phyloP scores from a whole-genome alignment of 1,140 invertebrate genomes.

The Papilio helenus region DNA sequence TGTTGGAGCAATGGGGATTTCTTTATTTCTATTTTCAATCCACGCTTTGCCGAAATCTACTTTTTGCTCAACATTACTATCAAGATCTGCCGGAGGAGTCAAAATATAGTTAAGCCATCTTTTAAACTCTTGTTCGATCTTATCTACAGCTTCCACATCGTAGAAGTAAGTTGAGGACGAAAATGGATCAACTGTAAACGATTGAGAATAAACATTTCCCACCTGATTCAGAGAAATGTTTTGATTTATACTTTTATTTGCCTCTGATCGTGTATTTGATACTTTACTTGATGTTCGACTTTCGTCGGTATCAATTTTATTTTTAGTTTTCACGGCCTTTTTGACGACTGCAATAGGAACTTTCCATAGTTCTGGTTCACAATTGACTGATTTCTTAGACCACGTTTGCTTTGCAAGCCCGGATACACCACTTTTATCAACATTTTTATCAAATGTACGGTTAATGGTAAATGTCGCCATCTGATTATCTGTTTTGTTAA shows the following conservation, averaged over 20 bases:
- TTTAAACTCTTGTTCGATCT: slow-evolving; percentile 91
- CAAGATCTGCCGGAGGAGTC: slow-evolving; percentile 89
- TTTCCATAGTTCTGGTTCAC: slow-evolving; percentile 72
- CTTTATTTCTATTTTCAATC: slow-evolving; percentile 86
- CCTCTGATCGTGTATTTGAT: slow-evolving; percentile 38
- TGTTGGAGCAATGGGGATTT: slow-evolving; percentile 86
- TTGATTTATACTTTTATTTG: slow-evolving; percentile 58
- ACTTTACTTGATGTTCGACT: not conserved
- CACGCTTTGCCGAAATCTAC: slow-evolving; percentile 90
- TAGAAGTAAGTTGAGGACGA: slow-evolving; percentile 87
- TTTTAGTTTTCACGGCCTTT: slow-evolving; percentile 56
- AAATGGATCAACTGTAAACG: slow-evolving; percentile 87
- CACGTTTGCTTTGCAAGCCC: slow-evolving; percentile 56
- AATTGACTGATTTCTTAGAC: slow-evolving; percentile 70
- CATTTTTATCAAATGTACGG: slow-evolving; percentile 67
- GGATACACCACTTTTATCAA: slow-evolving; percentile 43
- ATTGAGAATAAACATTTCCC: slow-evolving; percentile 83
- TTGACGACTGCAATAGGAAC: slow-evolving; percentile 57
- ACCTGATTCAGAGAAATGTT: slow-evolving; percentile 65
- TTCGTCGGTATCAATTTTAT: slow-evolving; percentile 12
- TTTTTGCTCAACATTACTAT: slow-evolving; percentile 85
- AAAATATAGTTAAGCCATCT: slow-evolving; percentile 95
- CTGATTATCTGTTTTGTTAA: slow-evolving; percentile 65
- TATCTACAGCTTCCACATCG: slow-evolving; percentile 90
- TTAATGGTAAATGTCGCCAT: slow-evolving; percentile 69